These are phyloP conservation scores for Poeciliopsis retropinna DNA, from an alignment of 2,113 vertebrate species.

Conservation along the genomic window DNA sequence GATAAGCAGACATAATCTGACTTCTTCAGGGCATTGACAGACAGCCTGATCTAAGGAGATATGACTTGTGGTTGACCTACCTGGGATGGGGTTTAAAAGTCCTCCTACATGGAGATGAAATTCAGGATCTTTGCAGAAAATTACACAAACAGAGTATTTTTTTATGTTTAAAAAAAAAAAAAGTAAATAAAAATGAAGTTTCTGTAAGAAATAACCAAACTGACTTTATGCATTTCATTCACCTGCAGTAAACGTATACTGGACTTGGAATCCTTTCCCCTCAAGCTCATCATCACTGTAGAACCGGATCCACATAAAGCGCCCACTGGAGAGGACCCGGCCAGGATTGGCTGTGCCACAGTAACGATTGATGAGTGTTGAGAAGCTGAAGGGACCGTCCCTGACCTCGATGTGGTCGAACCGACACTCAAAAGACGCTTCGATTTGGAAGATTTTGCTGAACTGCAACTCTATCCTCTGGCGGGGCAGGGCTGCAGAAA, in stretches of 20 bases:
- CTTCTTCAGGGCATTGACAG: not conserved
- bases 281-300: slow-evolving; percentile 95
- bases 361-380: slow-evolving; percentile 91
- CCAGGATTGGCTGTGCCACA: slow-evolving; percentile 89
- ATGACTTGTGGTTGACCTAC: slow-evolving; percentile 66
- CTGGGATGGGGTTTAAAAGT: slow-evolving; percentile 97
- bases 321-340: slow-evolving; percentile 90
- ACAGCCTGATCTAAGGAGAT: not conserved
- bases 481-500: slow-evolving; percentile 85
- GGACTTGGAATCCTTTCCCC: slow-evolving; percentile 91
- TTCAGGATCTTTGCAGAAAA: slow-evolving; percentile 88
- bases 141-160: slow-evolving; percentile 36
- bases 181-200: not conserved
- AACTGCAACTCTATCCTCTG: slow-evolving; percentile 93
- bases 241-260: slow-evolving; percentile 95
- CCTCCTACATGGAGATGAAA: slow-evolving; percentile 93
- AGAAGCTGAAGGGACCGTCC: slow-evolving; percentile 96
- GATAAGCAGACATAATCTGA: not conserved
- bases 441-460: slow-evolving; percentile 89
- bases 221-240: not conserved
- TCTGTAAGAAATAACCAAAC: slow-evolving; percentile 1
- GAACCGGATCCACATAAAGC: slow-evolving; percentile 98
- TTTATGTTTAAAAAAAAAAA: too few relatives aligned
- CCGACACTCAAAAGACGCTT: slow-evolving; percentile 94
- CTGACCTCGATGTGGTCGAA: slow-evolving; percentile 96